Evolutionary conservation across 1,140 invertebrate genomes (phyloP).

Genomic region (Aphaenogaster rudis): DNA sequence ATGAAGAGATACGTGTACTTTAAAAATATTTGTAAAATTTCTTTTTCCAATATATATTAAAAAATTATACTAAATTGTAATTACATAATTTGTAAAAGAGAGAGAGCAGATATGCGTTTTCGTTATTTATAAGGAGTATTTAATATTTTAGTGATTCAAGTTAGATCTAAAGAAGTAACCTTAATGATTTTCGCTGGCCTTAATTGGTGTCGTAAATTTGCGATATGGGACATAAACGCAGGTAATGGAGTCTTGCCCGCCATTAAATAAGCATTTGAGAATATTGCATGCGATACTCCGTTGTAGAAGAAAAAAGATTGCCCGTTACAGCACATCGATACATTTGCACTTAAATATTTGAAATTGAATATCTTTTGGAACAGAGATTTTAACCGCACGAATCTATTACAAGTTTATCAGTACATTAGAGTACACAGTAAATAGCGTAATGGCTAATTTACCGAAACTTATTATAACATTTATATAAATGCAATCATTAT

Average conservation of each 20-base stretch:
- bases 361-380: constrained; percentile 6
- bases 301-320: constrained; percentile 4
- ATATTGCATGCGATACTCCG: constrained; percentile 16
- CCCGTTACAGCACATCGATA: background rate
- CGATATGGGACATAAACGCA: constrained; percentile 7
- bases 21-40: background rate
- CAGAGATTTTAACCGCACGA: background rate
- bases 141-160: background rate
- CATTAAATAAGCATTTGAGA: constrained; percentile 46
- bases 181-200: constrained; percentile 18
- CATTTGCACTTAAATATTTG: background rate
- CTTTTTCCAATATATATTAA: background rate
- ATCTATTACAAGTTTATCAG: constrained; percentile 5
- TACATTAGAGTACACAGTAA: constrained; percentile 5
- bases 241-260: constrained; percentile 3
- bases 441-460: constrained; percentile 36
- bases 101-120: background rate
- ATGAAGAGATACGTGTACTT: background rate
- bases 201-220: constrained; percentile 36
- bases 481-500: constrained; percentile 19
- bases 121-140: background rate
- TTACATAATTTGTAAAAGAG: background rate
- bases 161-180: background rate
- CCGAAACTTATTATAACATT: constrained; percentile 16
- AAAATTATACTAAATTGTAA: background rate